Evolutionary conservation across 2,888 invertebrate genomes (phyloP), one percentile per base, ranked within the genome.

Genomic region (Nasonia oneida): DNA sequence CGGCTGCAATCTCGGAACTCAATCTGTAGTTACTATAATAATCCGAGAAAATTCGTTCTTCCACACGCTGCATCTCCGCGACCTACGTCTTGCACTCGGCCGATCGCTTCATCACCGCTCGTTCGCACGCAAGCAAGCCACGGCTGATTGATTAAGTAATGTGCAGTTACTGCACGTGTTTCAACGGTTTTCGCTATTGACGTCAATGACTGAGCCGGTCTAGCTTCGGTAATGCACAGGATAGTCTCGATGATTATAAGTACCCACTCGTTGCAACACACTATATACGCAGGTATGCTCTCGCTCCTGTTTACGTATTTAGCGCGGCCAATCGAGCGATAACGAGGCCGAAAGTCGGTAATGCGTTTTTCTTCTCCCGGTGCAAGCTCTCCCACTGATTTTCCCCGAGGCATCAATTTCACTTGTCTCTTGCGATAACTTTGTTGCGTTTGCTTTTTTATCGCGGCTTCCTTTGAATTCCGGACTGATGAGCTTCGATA

Each of bases 101-200:
- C 23, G 23, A 23, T 23, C 23, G 61, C 14, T 79, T 80, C 74
- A 79, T 81, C 70, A 50, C 42, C 18, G 53, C 29, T 67, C 10
- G 64, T n/a, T 29, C 1, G 67, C 67, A 15, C 67, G 14, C 67
- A 14, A n/a, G 8, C 18, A 23, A 29, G 29, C 29, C 29, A 61
- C n/a, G 47, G 8, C 39, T 47, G 84, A 80, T 84, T 84, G 79
- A 84, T 80, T 67, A 70, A 80, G 39, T 64, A 57, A 76, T 53
- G 18, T n/a, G 39, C 23, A 29, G 14, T 14, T 39, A 33, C 14
- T 23, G 15, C 84, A 81, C 53, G 73, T 84, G 67, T 81, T 84
- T 53, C 29, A 23, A 6, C 33, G 39, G n/a, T 50, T n/a, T 10
- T 8, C 42, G 42, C 15, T 10, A 75, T 75, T 81, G 81, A 81